Conservation (phyloP, 53 echinoderm and acorn worm species). For the Patiria pectinifera region DNA sequence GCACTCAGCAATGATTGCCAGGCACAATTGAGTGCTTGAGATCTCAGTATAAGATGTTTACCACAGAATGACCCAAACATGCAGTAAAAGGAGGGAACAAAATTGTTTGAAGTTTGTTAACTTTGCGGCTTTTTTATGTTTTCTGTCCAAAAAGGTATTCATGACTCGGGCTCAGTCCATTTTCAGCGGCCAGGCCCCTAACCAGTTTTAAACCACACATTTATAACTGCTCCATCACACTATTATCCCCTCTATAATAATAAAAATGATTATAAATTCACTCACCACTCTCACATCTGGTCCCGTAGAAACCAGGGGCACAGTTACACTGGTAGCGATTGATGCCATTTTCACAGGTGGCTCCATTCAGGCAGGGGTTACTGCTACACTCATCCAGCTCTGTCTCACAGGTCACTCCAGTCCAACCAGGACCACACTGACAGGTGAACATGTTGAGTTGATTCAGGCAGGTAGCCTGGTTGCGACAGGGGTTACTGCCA, state of each 20-base stretch:
- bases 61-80: too few species aligned
- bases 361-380: conserved; percentile 25
- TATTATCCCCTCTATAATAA: not conserved
- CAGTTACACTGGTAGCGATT: conserved; percentile 42
- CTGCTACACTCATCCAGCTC: conserved; percentile 52
- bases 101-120: too few species aligned
- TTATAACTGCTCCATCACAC: too few species aligned
- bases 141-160: too few species aligned
- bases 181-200: too few species aligned
- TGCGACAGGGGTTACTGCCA: conserved; percentile 49
- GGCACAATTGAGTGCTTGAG: too few species aligned
- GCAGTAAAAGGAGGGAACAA: too few species aligned
- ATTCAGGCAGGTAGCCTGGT: conserved; percentile 20
- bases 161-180: too few species aligned
- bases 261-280: not conserved
- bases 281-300: conserved; percentile 46
- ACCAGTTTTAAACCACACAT: too few species aligned
- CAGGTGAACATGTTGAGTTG: conserved; percentile 33
- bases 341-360: conserved; percentile 23
- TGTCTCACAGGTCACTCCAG: conserved; percentile 27
- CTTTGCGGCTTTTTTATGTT: too few species aligned
- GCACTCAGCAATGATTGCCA: too few species aligned
- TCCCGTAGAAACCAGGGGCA: conserved; percentile 23
- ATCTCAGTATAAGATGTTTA: too few species aligned
- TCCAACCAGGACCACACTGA: conserved; percentile 44